These are phyloP conservation scores for Parotocinclus haroldoi DNA, from an alignment of 2,797 vertebrate genomes.

Conservation along the genomic window DNA sequence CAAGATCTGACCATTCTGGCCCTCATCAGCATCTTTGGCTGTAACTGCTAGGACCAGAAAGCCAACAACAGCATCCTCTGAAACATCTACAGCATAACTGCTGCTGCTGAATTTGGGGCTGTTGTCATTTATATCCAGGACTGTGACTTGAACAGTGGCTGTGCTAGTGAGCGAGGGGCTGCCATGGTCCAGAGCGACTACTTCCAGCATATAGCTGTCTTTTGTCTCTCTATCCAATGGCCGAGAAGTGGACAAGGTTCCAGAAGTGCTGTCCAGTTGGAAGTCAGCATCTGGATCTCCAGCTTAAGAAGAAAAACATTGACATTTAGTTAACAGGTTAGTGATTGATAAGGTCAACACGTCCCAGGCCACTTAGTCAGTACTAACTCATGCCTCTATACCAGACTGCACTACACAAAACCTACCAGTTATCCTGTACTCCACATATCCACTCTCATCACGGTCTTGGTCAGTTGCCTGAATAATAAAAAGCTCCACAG, in stretches of 20 bases:
- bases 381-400: too few species aligned
- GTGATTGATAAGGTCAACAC: too few species aligned
- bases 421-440: slow-evolving; percentile 85
- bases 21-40: slow-evolving; percentile 83
- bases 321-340: background rate
- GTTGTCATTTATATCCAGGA: slow-evolving; percentile 94
- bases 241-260: slow-evolving; percentile 80
- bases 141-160: slow-evolving; percentile 74
- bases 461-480: slow-evolving; percentile 85
- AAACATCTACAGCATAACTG: slow-evolving; percentile 77
- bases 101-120: slow-evolving; percentile 76
- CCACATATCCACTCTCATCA: slow-evolving; percentile 80
- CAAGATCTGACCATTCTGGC: slow-evolving; percentile 81
- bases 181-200: slow-evolving; percentile 83
- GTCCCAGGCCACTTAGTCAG: too few species aligned
- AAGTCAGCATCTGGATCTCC: slow-evolving; percentile 86
- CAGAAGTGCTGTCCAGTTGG: slow-evolving; percentile 73
- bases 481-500: slow-evolving; percentile 77
- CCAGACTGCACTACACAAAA: background rate
- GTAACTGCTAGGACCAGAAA: slow-evolving; percentile 76
- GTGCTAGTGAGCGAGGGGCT: slow-evolving; percentile 76
- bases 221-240: slow-evolving; percentile 83
- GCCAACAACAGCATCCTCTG: slow-evolving; percentile 80
- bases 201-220: slow-evolving; percentile 72
- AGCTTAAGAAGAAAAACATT: slow-evolving; percentile 59